Conservation (phyloP, 2,797 vertebrate species). For the Poeciliopsis presidionis region DNA sequence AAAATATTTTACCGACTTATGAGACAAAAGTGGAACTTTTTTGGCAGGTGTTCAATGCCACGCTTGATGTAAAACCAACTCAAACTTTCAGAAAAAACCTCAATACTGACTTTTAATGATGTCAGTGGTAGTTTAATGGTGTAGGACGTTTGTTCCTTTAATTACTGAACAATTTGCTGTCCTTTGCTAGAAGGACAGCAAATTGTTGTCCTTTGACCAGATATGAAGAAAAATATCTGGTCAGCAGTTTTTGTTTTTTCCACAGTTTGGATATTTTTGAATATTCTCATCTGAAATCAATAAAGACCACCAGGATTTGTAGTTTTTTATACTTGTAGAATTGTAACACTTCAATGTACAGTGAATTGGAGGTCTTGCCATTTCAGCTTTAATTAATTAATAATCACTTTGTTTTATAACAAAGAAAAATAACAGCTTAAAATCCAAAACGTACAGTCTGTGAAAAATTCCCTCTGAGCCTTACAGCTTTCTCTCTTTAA, state of each 20-base stretch:
- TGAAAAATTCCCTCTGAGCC: background rate
- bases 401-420: background rate
- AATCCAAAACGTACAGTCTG: background rate
- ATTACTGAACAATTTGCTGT: background rate
- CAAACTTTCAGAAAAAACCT: background rate
- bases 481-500: background rate
- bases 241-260: background rate
- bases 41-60: background rate
- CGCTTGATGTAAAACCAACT: background rate
- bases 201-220: background rate
- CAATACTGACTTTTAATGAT: background rate
- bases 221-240: background rate
- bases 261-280: background rate
- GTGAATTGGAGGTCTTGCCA: background rate
- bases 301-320: background rate
- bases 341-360: background rate
- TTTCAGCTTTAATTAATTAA: background rate
- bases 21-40: background rate
- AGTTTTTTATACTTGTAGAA: background rate
- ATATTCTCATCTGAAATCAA: background rate
- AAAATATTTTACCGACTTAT: background rate
- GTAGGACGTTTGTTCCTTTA: background rate
- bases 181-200: background rate
- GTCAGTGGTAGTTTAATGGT: background rate
- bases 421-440: background rate